Percentiles rank a stretch among this genome's conserved stretches.
These are phyloP conservation scores for Hesperophylax magnus DNA, from an alignment of 1,140 invertebrate species.

Conservation along the genomic window DNA sequence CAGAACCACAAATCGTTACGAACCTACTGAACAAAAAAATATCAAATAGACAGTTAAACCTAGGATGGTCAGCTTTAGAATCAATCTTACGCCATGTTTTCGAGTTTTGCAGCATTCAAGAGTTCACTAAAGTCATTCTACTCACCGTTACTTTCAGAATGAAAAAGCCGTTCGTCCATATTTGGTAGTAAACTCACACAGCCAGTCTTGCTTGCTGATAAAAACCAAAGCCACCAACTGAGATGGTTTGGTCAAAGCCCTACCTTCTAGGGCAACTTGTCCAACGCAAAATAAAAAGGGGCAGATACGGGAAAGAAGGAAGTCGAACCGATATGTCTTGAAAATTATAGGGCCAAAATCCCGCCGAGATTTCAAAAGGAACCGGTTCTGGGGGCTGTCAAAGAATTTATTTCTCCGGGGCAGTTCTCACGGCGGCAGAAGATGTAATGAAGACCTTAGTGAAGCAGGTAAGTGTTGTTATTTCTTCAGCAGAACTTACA, in stretches of 20 bases:
- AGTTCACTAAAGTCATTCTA: not conserved
- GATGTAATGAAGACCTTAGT: no score
- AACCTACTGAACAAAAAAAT: no score
- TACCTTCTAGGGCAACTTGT: conserved; percentile 48
- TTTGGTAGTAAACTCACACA: conserved; percentile 31
- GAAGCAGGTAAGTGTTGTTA: no score
- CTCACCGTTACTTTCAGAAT: conserved; percentile 30
- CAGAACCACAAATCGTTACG: no score
- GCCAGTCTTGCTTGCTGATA: not conserved
- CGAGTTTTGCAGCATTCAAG: no score
- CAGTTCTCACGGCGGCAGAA: conserved; percentile 14
- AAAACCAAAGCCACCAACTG: conserved; percentile 22
- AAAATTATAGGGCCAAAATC: conserved; percentile 44
- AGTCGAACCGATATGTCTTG: conserved; percentile 36
- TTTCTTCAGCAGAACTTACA: no score
- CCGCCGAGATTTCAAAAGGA: conserved; percentile 45
- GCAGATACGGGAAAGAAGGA: conserved; percentile 35
- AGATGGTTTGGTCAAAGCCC: conserved; percentile 38
- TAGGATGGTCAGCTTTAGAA: no score
- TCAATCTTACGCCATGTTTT: no score
- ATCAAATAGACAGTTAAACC: no score
- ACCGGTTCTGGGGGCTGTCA: conserved; percentile 39
- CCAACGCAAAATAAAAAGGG: conserved; percentile 17
- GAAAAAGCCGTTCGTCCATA: conserved; percentile 36
- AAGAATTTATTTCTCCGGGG: conserved; percentile 3